Evolutionary conservation across 2,888 invertebrate genomes (phyloP), one percentile per base, ranked within the genome.

Genomic region (Athalia rosae): DNA sequence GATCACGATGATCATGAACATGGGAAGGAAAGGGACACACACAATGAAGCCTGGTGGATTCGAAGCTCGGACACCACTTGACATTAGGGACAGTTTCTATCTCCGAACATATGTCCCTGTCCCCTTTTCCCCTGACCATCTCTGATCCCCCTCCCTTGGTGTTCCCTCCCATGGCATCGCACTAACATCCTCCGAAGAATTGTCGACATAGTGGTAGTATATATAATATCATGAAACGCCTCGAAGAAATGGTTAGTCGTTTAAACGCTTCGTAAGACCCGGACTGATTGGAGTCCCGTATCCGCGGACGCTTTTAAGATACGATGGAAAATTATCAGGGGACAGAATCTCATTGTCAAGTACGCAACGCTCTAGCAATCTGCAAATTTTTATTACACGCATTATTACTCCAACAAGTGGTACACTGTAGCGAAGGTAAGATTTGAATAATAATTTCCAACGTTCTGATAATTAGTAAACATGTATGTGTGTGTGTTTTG

Each of bases 341-440:
- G 47, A 64, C 0, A 9, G 47, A 64, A 28, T 28, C 2, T 28
- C n/a, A n/a, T n/a, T n/a, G n/a, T n/a, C 28, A 28, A 28, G 28
- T 28, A 28, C 28, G 28, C 28, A 28, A 28, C 28, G 28, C 28
- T 45, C 13, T 47, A 47, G 8, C 50, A 11, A 66, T 50, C 11
- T 66, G 15, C 15, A 50, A 50, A 66, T 66, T 64, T 13, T 15
- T 64, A 1, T n/a, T 13, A 47, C n/a, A 64, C 8, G 1, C 13
- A 15, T 13, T 47, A 13, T 15, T 64, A 64, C 47, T 64, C 6
- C 13, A 13, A 0, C 4, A 47, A 7, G 64, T 13, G 9, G 47
- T 47, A 64, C 47, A 13, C 47, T 45, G 64, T 47, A 13, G 28
- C 64, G 64, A 64, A 64, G 64, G 64, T 64, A 5, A 47, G 64